Conservation (phyloP, 2,888 invertebrate species). For the Andrena dorsata region DNA sequence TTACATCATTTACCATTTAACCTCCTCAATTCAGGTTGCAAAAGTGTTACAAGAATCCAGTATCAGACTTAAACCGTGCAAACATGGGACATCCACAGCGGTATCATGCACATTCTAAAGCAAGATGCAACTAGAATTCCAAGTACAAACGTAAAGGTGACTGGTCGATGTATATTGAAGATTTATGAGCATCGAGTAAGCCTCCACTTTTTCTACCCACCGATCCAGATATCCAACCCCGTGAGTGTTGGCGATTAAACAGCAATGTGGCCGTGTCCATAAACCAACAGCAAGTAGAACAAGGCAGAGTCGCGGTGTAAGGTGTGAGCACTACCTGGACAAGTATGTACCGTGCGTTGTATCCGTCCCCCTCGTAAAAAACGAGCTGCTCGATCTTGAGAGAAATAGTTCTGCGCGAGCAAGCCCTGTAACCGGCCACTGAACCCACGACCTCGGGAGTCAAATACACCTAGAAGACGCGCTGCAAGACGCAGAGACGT, state of each 20-base stretch:
- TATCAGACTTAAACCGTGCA: too few species aligned
- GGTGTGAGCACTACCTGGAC: conserved; percentile 31
- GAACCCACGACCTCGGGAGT: conserved; percentile 63
- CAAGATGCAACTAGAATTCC: not conserved
- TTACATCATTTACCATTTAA: too few species aligned
- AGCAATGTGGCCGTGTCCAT: conserved; percentile 22
- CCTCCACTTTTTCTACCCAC: not conserved
- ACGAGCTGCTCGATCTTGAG: conserved; percentile 48
- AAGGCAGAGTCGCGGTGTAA: conserved; percentile 16
- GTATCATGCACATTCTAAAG: not conserved
- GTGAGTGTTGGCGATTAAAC: conserved; percentile 29
- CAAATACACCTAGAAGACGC: conserved; percentile 46
- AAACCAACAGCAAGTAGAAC: conserved; percentile 28
- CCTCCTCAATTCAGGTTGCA: too few species aligned
- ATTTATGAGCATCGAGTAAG: conserved; percentile 1
- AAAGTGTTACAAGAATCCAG: too few species aligned
- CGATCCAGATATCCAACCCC: not conserved
- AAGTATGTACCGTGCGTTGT: conserved; percentile 35
- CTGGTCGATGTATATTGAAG: not conserved
- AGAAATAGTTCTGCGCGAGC: conserved; percentile 55
- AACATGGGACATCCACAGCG: too few species aligned
- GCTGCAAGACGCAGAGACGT: conserved; percentile 33
- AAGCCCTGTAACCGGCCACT: conserved; percentile 59
- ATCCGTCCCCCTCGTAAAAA: conserved; percentile 52
- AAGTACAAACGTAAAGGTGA: not conserved